A percentile compares a stretch with the other conserved stretches of the same genome.
Evolutionary conservation across 2,888 invertebrate genomes (phyloP).

Genomic region (Spodoptera picta): DNA sequence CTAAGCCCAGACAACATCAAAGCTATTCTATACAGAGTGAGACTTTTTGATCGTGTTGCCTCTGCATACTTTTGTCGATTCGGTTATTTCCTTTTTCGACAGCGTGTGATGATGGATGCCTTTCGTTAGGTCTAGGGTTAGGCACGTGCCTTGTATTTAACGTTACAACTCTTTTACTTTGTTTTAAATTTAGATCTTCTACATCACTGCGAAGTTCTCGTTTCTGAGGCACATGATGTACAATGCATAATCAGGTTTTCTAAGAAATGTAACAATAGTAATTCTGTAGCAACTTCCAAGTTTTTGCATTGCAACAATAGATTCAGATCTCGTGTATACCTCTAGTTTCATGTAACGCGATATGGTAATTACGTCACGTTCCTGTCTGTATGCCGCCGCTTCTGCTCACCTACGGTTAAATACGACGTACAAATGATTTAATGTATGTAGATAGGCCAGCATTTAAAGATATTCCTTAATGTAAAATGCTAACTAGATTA

Average conservation of each 20-base stretch:
- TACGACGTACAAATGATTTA: conserved; percentile 41
- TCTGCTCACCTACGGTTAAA: conserved; percentile 40
- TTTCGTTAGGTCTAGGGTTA: too few relatives aligned
- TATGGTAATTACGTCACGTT: conserved; percentile 70
- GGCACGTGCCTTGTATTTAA: too few relatives aligned
- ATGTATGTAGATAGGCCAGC: conserved; percentile 1
- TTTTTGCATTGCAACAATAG: conserved; percentile 55
- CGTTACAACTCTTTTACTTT: too few relatives aligned
- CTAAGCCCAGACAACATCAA: not conserved
- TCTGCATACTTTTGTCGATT: too few relatives aligned
- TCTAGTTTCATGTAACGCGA: conserved; percentile 62
- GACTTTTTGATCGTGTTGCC: too few relatives aligned
- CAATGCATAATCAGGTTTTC: conserved; percentile 31
- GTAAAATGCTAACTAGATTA: too few relatives aligned
- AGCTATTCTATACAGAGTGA: not conserved
- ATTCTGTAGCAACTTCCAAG: conserved; percentile 44
- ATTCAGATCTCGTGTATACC: conserved; percentile 61
- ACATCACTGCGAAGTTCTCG: conserved; percentile 24
- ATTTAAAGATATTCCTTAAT: too few relatives aligned
- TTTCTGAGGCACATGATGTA: conserved; percentile 30
- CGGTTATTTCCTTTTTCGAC: too few relatives aligned
- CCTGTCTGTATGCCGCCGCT: conserved; percentile 56
- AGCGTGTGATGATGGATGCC: too few relatives aligned
- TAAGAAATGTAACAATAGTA: conserved; percentile 46
- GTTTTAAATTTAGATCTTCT: too few relatives aligned